phyloP scores from a whole-genome alignment of 2,113 vertebrate genomes.

The Dasyornis broadbenti region DNA sequence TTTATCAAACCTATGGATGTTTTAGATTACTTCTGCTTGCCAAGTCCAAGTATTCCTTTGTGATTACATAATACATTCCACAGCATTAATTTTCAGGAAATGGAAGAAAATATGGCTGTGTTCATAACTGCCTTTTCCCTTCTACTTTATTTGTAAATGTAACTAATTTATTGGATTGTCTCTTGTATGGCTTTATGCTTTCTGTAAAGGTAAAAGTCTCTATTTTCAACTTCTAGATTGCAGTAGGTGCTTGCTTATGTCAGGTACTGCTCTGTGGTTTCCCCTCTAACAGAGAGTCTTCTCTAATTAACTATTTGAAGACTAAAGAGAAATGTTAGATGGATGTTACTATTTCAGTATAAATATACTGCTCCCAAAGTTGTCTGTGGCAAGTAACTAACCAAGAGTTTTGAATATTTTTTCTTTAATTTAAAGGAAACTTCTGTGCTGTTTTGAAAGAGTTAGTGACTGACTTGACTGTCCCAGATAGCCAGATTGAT shows the following conservation, averaged over 20 bases:
- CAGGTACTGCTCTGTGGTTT: background rate
- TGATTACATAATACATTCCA: background rate
- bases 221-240: background rate
- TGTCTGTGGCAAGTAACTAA: background rate
- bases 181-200: background rate
- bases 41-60: background rate
- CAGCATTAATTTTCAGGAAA: background rate
- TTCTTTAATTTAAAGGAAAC: conserved; percentile 69
- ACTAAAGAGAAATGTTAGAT: background rate
- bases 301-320: background rate
- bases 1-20: background rate
- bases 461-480: conserved; percentile 82
- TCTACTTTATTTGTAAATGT: background rate
- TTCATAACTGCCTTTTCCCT: background rate
- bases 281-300: background rate
- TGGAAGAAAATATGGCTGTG: background rate
- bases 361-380: background rate
- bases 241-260: background rate
- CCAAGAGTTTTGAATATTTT: background rate
- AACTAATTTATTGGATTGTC: background rate
- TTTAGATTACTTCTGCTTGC: background rate
- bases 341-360: background rate
- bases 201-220: background rate
- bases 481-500: conserved; percentile 76
- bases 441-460: conserved; percentile 83